phyloP scores from a whole-genome alignment of 2,113 vertebrate species.

The Nothobranchius furzeri region DNA sequence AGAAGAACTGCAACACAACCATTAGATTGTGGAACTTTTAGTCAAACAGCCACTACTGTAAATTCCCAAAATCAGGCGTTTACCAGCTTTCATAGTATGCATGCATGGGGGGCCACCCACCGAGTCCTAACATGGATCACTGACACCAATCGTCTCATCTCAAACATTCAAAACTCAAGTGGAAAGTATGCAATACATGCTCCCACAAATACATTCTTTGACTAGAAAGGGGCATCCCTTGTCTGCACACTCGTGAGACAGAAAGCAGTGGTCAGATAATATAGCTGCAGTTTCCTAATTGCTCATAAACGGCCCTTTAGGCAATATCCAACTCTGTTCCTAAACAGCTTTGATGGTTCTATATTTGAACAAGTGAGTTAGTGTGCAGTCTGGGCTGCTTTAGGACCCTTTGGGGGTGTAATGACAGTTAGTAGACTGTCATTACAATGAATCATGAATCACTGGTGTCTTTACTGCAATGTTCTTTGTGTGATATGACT shows the following conservation, averaged over 20 bases:
- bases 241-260: conserved; percentile 25
- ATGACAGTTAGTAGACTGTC: conserved; percentile 3
- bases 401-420: conserved; percentile 3
- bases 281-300: conserved; percentile 29
- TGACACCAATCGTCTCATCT: conserved; percentile 22
- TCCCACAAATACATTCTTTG: conserved; percentile 51
- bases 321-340: conserved; percentile 6
- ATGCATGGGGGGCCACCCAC: conserved; percentile 24
- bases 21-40: background rate
- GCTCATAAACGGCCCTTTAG: conserved; percentile 12
- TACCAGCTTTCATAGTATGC: background rate
- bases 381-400: conserved; percentile 25
- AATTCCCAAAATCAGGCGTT: background rate
- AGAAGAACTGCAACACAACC: too few species aligned
- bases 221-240: conserved; percentile 42
- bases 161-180: conserved; percentile 1
- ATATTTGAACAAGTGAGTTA: conserved; percentile 43
- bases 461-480: conserved; percentile 16
- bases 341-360: conserved; percentile 7
- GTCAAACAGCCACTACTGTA: too few species aligned
- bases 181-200: conserved; percentile 28
- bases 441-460: background rate
- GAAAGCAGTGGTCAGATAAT: conserved; percentile 14
- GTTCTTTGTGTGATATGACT: conserved; percentile 26
- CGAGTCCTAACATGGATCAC: background rate